These are phyloP conservation scores for Calyptomena viridis DNA, from an alignment of 2,113 vertebrate species.

Conservation along the genomic window DNA sequence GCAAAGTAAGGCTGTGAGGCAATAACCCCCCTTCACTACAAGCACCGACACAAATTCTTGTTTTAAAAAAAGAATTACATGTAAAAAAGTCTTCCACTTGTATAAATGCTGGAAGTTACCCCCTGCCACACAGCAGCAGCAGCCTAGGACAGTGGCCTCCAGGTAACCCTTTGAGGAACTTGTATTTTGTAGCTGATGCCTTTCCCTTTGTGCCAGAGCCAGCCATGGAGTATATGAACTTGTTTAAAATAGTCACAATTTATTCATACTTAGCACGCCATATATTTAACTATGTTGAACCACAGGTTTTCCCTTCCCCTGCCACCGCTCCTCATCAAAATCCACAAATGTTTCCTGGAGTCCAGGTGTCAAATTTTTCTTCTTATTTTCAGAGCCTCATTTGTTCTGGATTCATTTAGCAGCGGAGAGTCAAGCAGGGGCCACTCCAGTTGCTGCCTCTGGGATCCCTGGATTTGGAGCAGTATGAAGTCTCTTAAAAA, in stretches of 20 bases:
- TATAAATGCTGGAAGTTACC: neutral
- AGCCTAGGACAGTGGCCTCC: neutral
- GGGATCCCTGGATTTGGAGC: neutral
- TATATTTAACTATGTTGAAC: slow-evolving; percentile 33
- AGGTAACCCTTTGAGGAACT: neutral
- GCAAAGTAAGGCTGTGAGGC: neutral
- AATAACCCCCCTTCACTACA: neutral
- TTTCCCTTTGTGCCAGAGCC: neutral
- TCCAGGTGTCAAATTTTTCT: slow-evolving; percentile 50
- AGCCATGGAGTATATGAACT: neutral
- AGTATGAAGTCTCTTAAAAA: slow-evolving; percentile 16
- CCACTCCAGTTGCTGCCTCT: slow-evolving; percentile 25
- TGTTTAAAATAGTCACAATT: slow-evolving; percentile 40
- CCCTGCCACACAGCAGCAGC: neutral
- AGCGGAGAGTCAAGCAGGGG: slow-evolving; percentile 17
- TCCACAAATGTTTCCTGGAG: slow-evolving; percentile 41
- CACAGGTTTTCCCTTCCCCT: neutral
- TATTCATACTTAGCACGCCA: slow-evolving; percentile 46
- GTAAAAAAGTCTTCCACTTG: neutral
- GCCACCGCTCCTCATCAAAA: slow-evolving; percentile 8
- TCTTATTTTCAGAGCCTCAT: slow-evolving; percentile 38
- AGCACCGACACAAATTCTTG: neutral
- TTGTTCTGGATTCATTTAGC: slow-evolving; percentile 54
- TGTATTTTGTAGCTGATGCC: neutral
- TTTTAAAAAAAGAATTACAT: neutral